Conservation (phyloP, 2,888 invertebrate species). For the Eurytoma adleriae region DNA sequence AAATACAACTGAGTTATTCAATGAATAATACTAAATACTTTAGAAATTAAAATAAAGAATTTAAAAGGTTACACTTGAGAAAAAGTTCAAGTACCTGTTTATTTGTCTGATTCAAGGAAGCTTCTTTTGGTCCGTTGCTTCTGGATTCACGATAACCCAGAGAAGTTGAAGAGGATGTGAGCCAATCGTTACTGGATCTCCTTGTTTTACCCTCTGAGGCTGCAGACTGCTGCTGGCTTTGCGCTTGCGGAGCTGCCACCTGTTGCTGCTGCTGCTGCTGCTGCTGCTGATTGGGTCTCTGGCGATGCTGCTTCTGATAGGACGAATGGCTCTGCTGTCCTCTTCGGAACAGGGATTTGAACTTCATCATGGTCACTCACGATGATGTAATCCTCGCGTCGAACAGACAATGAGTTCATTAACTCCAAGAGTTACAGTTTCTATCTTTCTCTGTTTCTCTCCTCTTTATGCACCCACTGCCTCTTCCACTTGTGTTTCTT, state of each 20-base stretch:
- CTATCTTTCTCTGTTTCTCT: slow-evolving; percentile 35
- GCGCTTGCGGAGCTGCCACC: slow-evolving; percentile 54
- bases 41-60: slow-evolving; percentile 1
- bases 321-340: slow-evolving; percentile 79
- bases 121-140: slow-evolving; percentile 69
- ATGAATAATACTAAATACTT: background rate
- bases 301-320: slow-evolving; percentile 67
- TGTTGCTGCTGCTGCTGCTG: slow-evolving; percentile 74
- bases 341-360: slow-evolving; percentile 94
- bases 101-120: slow-evolving; percentile 43
- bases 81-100: slow-evolving; percentile 41
- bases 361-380: slow-evolving; percentile 88
- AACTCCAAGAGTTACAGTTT: slow-evolving; percentile 52
- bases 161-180: slow-evolving; percentile 57
- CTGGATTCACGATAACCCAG: slow-evolving; percentile 48
- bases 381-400: slow-evolving; percentile 51
- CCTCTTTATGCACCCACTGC: slow-evolving; percentile 29
- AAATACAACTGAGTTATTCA: no score
- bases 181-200: slow-evolving; percentile 76
- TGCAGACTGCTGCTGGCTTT: slow-evolving; percentile 68
- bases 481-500: slow-evolving; percentile 34
- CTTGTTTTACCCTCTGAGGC: slow-evolving; percentile 82
- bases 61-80: background rate
- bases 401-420: slow-evolving; percentile 55
- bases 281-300: slow-evolving; percentile 72